Evolutionary conservation across 2,797 vertebrate genomes (phyloP), one percentile per base, ranked within the genome.

Genomic region (Phalanger gymnotis): DNA sequence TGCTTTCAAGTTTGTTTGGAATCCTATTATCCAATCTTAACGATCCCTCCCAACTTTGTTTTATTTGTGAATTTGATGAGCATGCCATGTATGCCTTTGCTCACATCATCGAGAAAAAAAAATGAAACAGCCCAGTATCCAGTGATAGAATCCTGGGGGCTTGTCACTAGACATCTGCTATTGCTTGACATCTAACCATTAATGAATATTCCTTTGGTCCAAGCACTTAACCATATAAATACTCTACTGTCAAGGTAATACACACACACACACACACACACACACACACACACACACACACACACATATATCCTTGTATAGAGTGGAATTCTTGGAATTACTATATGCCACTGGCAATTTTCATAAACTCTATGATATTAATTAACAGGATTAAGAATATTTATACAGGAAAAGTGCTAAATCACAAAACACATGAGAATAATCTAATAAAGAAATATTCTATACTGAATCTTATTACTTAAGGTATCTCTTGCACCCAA

Each of bases 391-490:
- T 96, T 92, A 96, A 91, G 19, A 7, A 95, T 94, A 52, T 87
- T 96, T 97, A 53, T 53, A 93, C 93, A 93, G 95, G 95, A 95
- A 57, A 95, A 96, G 92, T 89, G n/a, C 97, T 97, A 95, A 95
- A 96, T 97, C 96, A 96, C 95, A 95, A 95, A 96, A 27, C 97
- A 97, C 30, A 96, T 40, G 91, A 94, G 95, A 96, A 96, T 96
- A 93, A 40, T 40, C 91, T 58, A 40, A 34, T 0, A 22, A 12
- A 14, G 0, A 0, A 31, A 10, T 51, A 91, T 53, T 87, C 97
- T 91, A 30, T 66, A 57, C 53, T 58, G 94, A 96, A 90, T 95
- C 90, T 96, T 97, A 58, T 95, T 95, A 95, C 55, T 90, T 53
- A 96, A 92, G 92, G 34, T 34, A 52, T 54, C 56, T 94, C 92